Evolutionary conservation across 2,113 vertebrate species (phyloP), one percentile per base, ranked within the genome.

Genomic region (Prietella phreatophila): DNA sequence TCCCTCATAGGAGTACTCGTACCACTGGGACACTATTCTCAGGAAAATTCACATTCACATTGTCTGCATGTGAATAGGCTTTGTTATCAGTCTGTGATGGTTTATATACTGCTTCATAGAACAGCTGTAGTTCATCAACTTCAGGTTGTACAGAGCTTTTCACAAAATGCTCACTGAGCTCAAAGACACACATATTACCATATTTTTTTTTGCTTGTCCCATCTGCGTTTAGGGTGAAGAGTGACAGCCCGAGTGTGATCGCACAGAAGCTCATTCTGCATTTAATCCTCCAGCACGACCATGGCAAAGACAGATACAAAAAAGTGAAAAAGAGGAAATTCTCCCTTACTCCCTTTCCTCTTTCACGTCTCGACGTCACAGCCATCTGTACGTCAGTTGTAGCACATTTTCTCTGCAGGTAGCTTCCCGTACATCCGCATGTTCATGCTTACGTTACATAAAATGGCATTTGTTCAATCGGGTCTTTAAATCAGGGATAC

Each of bases 41-140:
- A 63, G 47, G n/a, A 71, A 25, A 83, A 78, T 50, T 50, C 86
- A 60, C 30, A 69, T 42, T 50, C 27, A 2, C 80, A 82, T 90
- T 75, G 60, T 86, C 36, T 86, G 42, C n/a, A 56, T 53, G 60
- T 88, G 85, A 86, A 83, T 58, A 67, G 76, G 67, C 61, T 87
- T 75, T 87, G 75, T 85, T 47, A 86, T 82, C 79, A 60, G 87
- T 85, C 33, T 39, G 15, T 27, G 61, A 80, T 87, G 76, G 67
- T 85, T 89, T 85, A 90, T 85, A 90, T 42, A 65, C 58, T 65
- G n/a, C 87, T 85, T 87, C 65, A 87, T 42, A 80, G 71, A 86
- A 73, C 50, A 78, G 65, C 47, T 87, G 42, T 71, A 82, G 71
- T 65, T 84, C 33, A 63, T 82, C 60, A 67, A 53, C 50, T 81